Evolutionary conservation across 64 coral and sea anemone species (phyloP).

Genomic region (Montipora cactus): DNA sequence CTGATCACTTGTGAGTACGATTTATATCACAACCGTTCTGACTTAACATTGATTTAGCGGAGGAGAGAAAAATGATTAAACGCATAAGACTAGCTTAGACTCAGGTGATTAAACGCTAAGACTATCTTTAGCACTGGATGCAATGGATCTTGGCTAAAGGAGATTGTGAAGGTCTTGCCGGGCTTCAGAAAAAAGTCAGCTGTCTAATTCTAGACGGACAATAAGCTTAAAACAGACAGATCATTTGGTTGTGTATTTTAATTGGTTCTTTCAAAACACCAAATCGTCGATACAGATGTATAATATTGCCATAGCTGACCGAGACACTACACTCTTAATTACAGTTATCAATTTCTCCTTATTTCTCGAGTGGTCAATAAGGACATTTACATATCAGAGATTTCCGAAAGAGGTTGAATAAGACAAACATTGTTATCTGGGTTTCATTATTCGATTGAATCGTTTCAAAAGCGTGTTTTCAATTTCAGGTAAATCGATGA

Average conservation of each 20-base stretch:
- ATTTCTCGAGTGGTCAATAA: background rate
- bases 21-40: too few relatives aligned
- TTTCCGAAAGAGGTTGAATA: conserved; percentile 9
- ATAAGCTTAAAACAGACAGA: background rate
- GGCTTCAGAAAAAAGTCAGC: background rate
- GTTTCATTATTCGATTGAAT: conserved; percentile 9
- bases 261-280: background rate
- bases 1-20: too few relatives aligned
- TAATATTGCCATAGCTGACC: background rate
- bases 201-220: conserved; percentile 3
- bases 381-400: conserved; percentile 45
- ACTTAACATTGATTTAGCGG: too few relatives aligned
- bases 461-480: conserved; percentile 8
- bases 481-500: conserved; percentile 47
- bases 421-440: conserved; percentile 31
- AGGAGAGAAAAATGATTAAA: too few relatives aligned
- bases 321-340: background rate
- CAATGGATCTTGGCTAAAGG: too few relatives aligned
- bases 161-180: background rate
- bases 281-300: background rate
- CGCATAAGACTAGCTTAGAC: too few relatives aligned
- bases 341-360: conserved; percentile 12
- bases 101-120: too few relatives aligned
- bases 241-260: background rate
- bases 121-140: too few relatives aligned